These are phyloP conservation scores for Hyppa rectilinea DNA, from an alignment of 2,888 invertebrate species.

Conservation along the genomic window DNA sequence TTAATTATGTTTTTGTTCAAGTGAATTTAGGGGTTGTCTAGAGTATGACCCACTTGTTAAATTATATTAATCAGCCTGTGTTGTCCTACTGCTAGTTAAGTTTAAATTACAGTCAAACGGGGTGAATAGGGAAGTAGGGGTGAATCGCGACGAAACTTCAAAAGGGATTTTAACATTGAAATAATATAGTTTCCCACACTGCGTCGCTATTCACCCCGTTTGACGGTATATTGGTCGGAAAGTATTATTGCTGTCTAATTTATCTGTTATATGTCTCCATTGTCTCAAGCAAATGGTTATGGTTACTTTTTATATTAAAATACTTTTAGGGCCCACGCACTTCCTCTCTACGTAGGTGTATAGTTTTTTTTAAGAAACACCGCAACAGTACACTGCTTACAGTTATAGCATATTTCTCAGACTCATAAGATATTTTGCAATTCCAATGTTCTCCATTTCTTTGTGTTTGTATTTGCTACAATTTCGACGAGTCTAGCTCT, in stretches of 20 bases:
- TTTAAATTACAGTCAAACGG: too few relatives aligned
- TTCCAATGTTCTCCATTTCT: not conserved
- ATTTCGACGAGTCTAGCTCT: not conserved
- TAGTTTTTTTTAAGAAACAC: not conserved
- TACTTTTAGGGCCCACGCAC: not conserved
- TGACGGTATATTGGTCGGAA: not conserved
- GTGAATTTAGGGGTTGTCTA: not conserved
- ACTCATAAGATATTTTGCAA: not conserved
- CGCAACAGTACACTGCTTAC: not conserved
- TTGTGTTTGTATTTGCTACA: not conserved
- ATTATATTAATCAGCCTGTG: too few relatives aligned
- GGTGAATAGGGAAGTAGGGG: too few relatives aligned
- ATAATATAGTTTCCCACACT: too few relatives aligned
- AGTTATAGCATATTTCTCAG: not conserved
- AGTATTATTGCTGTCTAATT: not conserved
- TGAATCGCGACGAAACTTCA: too few relatives aligned
- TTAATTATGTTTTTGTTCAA: not conserved
- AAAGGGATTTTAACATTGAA: too few relatives aligned
- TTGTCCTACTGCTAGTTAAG: not conserved
- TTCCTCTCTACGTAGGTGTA: not conserved
- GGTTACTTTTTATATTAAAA: not conserved
- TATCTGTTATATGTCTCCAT: not conserved
- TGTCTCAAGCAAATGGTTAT: not conserved
- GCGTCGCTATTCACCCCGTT: too few relatives aligned
- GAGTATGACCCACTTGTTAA: not conserved